Evolutionary conservation across 2,797 vertebrate species (phyloP).

Genomic region (Sciurus carolinensis): DNA sequence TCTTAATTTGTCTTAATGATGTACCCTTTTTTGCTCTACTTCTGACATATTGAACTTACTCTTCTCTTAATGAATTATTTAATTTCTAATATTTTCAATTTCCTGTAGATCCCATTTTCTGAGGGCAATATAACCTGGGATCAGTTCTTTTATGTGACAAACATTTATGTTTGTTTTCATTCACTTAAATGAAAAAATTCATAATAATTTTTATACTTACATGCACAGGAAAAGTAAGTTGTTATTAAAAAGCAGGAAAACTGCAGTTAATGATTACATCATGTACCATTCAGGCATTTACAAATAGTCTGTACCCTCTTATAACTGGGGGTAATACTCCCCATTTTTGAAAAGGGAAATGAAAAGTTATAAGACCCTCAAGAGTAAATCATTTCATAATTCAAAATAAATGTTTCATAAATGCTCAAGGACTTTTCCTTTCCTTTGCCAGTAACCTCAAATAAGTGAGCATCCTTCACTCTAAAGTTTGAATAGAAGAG

Average conservation of each 20-base stretch:
- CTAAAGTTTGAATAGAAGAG: background rate
- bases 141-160: background rate
- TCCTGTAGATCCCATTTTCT: background rate
- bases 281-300: background rate
- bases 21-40: background rate
- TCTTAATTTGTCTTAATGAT: slow-evolving; percentile 2
- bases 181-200: slow-evolving; percentile 30
- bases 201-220: background rate
- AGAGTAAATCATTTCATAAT: slow-evolving; percentile 54
- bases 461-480: background rate
- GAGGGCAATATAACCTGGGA: background rate
- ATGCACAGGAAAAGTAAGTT: background rate
- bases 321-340: background rate
- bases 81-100: background rate
- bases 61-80: background rate
- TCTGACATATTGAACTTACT: background rate
- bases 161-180: background rate
- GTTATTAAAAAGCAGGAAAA: background rate
- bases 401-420: slow-evolving; percentile 66
- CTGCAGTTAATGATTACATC: background rate
- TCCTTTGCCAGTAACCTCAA: background rate
- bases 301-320: background rate
- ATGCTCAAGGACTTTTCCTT: background rate
- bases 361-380: background rate
- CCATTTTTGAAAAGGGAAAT: slow-evolving; percentile 52